Base-by-base conservation (phyloP, 2,797 vertebrate genomes). In the Arrhamphus sclerolepis region DNA sequence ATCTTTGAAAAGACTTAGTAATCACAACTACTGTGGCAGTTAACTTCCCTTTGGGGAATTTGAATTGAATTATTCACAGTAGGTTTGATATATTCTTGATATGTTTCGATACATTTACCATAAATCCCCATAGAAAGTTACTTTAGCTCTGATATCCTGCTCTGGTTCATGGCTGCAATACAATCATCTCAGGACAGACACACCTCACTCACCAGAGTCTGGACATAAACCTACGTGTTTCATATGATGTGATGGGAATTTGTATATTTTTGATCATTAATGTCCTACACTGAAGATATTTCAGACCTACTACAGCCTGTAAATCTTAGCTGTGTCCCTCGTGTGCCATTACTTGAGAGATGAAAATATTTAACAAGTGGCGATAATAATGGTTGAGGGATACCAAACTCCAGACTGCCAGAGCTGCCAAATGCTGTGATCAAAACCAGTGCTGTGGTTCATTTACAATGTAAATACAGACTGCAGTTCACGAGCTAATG, bases 391-490 rank as follows among this genome's bases (percentile, higher is more conserved):
- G 13, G 13, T 38, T 38, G 11, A 74, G 50, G 47, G 71, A 78
- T 56, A 54, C 52, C 46, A 52, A 63, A 66, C 75, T 80, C 65
- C 55, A 29, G 41, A 20, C 56, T 48, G n/a, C n/a, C n/a, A n/a
- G n/a, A n/a, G n/a, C n/a, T n/a, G 44, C 22, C 11, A 54, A 1
- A 63, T 44, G 19, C 9, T 61, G 38, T 63, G 72, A 82, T 81
- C 49, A 28, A 68, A 82, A 80, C 54, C 75, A 75, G 77, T 47
- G 19, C 56, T 75, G 72, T 18, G 46, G 70, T 70, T 65, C 64
- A 40, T 59, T 69, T 28, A 42, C 21, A 47, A 47, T 74, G 56
- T 56, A 81, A 66, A 76, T 52, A 72, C 47, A 76, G 62, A 59
- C 55, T 56, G 66, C 22, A 65, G 41, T 57, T 69, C 52, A 56